A percentile compares a stretch with the other conserved stretches of the same genome.
phyloP scores from a whole-genome alignment of 2,797 vertebrate species.

The Falco concolor region DNA sequence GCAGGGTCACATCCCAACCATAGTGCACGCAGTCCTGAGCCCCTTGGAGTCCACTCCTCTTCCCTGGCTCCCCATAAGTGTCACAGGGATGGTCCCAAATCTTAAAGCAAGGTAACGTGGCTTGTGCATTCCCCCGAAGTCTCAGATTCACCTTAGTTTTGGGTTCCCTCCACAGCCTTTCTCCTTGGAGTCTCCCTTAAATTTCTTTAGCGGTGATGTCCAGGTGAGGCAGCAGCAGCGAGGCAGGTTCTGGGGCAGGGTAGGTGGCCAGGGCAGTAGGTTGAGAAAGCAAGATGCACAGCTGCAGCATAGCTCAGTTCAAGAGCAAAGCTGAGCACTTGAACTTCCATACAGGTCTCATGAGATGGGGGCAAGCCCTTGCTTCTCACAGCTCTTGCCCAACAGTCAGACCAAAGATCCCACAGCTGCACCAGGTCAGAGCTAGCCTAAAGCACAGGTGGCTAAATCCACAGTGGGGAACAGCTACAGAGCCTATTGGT shows the following conservation, averaged over 20 bases:
- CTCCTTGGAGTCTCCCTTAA: not conserved
- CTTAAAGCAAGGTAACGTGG: not conserved
- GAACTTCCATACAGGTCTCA: not conserved
- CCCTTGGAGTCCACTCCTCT: not conserved
- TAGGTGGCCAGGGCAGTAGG: accelerated
- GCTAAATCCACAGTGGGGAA: not conserved
- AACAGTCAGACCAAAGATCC: not conserved
- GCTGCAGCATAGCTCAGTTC: not conserved
- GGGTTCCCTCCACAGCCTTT: not conserved
- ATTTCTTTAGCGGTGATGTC: not conserved
- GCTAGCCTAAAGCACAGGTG: not conserved
- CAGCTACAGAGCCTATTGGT: not conserved
- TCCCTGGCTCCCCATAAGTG: not conserved
- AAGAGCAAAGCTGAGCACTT: not conserved
- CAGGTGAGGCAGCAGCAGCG: not conserved
- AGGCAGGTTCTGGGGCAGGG: not conserved
- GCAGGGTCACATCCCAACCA: not conserved
- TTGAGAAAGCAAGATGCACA: not conserved
- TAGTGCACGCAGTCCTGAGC: not conserved
- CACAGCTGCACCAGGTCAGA: not conserved
- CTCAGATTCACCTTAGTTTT: not conserved
- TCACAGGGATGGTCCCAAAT: not conserved
- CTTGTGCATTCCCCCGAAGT: accelerated
- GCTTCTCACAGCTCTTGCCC: not conserved
- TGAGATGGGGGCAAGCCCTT: not conserved